phyloP scores from a whole-genome alignment of 2,113 vertebrate species.

The Sebastes schlegelii region DNA sequence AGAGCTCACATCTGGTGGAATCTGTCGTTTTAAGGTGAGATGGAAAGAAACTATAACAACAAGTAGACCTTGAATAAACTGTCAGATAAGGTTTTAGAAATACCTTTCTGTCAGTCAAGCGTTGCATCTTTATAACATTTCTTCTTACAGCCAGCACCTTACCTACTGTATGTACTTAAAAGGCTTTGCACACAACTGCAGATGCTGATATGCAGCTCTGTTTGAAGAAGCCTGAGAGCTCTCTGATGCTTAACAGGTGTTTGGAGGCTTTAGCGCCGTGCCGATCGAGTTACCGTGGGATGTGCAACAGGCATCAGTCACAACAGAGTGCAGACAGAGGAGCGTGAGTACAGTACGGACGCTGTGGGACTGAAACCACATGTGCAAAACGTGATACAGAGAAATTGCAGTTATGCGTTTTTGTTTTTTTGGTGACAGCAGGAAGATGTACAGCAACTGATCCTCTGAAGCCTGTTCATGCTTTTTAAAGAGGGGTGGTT shows the following conservation, averaged over 20 bases:
- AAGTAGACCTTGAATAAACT: background rate
- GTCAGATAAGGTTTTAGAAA: background rate
- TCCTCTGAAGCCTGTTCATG: background rate
- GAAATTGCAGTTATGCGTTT: conserved; percentile 36
- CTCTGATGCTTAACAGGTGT: conserved; percentile 66
- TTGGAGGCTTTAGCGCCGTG: conserved; percentile 14
- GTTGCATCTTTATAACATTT: background rate
- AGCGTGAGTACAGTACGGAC: conserved; percentile 10
- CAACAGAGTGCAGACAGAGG: conserved; percentile 35
- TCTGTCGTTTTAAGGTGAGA: background rate
- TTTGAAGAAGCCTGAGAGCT: conserved; percentile 47
- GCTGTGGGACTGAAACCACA: conserved; percentile 36
- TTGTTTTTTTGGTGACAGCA: conserved; percentile 29
- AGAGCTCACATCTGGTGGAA: background rate
- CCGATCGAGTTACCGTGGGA: conserved; percentile 49
- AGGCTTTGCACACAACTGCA: conserved; percentile 34
- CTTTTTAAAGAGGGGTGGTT: background rate
- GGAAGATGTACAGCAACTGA: conserved; percentile 28
- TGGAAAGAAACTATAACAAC: conserved; percentile 1
- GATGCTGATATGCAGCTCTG: conserved; percentile 21
- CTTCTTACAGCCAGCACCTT: background rate
- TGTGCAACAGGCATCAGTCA: conserved; percentile 57
- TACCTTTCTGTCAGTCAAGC: conserved; percentile 1
- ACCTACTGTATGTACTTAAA: conserved; percentile 1
- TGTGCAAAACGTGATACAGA: conserved; percentile 60